Base-by-base conservation (phyloP, 2,797 vertebrate species). In the Epinephelus malabaricus region DNA sequence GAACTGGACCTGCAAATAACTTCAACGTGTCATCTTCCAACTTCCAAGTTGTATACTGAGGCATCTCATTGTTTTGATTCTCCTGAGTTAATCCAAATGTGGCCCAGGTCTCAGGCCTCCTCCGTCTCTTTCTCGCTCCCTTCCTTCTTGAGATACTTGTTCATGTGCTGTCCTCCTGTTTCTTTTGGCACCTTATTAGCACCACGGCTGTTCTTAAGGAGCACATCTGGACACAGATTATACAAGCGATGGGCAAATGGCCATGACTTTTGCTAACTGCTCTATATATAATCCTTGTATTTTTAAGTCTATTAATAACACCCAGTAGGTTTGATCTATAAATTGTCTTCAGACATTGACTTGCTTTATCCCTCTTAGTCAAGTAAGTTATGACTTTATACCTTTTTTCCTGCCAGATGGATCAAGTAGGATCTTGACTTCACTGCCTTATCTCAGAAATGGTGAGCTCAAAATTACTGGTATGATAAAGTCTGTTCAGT, bases 161-260 rank as follows among this genome's bases (percentile, higher is more conserved):
- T 92, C 90, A 85, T 90, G 91, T 84, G 89, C 87, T 91, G 87
- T 91, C 82, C 82, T 91, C 83, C 91, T 92, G 90, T 88, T 92
- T 93, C 90, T 92, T 83, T 92, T 91, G 86, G 94, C 93, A 91
- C 88, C 90, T 94, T 88, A 91, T 94, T 94, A 95, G 88, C 86
- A 51, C 71, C 82, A 53, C 66, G 82, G 87, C 80, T 88, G 88
- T 88, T 90, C 76, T 66, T 64, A 77, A 67, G 79, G 71, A 88
- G 86, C 78, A 74, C 88, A 92, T 94, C 92, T 90, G 93, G 93
- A 93, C 83, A 77, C 56, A 78, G 78, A 87, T 80, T 86, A 83
- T 75, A 55, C 54, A 21, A 79, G 74, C 25, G 51, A 84, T 78
- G 89, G 89, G 88, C 89, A 56, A 58, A 68, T 70, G 81, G 87